Evolutionary conservation across 2,113 vertebrate genomes (phyloP).

Genomic region (Struthidea cinerea): DNA sequence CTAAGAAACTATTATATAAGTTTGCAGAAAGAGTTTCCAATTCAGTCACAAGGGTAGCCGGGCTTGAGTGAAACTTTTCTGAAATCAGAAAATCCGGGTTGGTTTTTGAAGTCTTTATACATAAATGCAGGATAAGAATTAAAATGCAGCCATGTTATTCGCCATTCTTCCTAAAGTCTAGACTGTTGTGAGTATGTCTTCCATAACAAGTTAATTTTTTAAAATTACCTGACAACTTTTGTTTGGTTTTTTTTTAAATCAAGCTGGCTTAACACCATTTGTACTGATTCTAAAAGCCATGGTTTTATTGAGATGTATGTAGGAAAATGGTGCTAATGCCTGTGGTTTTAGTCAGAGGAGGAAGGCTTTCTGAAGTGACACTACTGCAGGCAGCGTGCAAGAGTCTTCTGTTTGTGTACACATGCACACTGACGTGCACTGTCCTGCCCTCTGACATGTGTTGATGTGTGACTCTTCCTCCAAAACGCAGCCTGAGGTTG

Average conservation of each 20-base stretch:
- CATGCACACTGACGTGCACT: fast-evolving
- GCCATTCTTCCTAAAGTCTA: not conserved
- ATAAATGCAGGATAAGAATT: not conserved
- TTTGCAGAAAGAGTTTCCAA: not conserved
- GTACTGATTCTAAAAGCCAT: not conserved
- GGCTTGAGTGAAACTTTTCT: not conserved
- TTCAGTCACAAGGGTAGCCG: not conserved
- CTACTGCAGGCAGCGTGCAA: not conserved
- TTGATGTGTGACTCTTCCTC: not conserved
- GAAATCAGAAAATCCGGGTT: not conserved
- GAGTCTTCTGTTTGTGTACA: fast-evolving
- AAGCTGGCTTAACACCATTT: not conserved
- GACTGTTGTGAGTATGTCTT: not conserved
- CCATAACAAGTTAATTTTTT: not conserved
- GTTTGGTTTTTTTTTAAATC: not conserved
- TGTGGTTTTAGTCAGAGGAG: not conserved
- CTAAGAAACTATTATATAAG: not conserved
- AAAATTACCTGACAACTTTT: not conserved
- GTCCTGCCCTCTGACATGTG: not conserved
- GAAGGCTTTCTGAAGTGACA: not conserved
- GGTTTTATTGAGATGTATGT: not conserved
- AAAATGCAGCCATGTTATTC: not conserved
- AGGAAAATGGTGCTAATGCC: not conserved
- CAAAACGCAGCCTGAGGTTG: not conserved
- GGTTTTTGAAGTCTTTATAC: not conserved